phyloP scores from a whole-genome alignment of 2,888 invertebrate genomes.

The Ormia ochracea region DNA sequence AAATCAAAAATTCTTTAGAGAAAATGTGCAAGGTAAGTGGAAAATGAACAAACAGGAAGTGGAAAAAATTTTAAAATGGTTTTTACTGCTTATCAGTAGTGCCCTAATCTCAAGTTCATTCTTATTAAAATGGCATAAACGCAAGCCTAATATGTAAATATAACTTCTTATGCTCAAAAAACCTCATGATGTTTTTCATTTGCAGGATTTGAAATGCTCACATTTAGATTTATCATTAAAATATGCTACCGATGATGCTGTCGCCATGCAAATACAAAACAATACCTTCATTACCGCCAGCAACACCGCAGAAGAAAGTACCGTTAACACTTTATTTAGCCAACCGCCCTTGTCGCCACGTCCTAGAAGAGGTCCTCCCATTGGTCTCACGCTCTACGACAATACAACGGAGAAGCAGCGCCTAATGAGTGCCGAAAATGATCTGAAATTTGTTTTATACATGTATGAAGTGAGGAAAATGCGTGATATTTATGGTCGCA shows the following conservation, averaged over 20 bases:
- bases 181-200: too few relatives aligned
- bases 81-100: not conserved
- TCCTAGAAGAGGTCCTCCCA: conserved; percentile 68
- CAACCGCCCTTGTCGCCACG: conserved; percentile 67
- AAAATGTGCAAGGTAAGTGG: conserved; percentile 79
- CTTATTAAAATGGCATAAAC: too few relatives aligned
- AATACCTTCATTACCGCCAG: conserved; percentile 65
- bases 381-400: conserved; percentile 68
- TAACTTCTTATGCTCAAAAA: too few relatives aligned
- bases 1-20: conserved; percentile 80
- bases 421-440: conserved; percentile 69
- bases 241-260: conserved; percentile 66
- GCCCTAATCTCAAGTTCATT: too few relatives aligned
- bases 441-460: conserved; percentile 74
- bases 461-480: conserved; percentile 75
- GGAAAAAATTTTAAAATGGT: not conserved
- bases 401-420: conserved; percentile 68
- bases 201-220: conserved; percentile 72
- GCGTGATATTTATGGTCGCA: conserved; percentile 75
- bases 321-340: conserved; percentile 60
- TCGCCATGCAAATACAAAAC: conserved; percentile 68
- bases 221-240: conserved; percentile 70
- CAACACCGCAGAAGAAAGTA: conserved; percentile 58
- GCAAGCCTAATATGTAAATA: too few relatives aligned
- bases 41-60: not conserved